These are phyloP conservation scores for Drosophila watanabei DNA, from an alignment of 1,140 invertebrate species.

Conservation along the genomic window DNA sequence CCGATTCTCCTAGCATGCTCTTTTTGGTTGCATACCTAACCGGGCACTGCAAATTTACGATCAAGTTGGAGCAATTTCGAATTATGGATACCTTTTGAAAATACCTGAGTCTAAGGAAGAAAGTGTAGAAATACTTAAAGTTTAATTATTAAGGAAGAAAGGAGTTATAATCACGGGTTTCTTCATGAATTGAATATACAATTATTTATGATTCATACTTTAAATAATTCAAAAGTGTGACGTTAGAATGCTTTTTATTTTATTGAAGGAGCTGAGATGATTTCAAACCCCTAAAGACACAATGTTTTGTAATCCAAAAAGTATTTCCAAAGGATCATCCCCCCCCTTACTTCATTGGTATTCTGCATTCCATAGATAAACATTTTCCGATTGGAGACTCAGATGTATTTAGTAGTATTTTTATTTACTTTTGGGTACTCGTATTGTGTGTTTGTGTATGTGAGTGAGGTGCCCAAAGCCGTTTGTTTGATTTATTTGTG, in stretches of 20 bases:
- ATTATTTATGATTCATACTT: too few species aligned
- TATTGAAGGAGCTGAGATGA: too few species aligned
- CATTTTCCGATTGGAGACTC: slow-evolving; percentile 23
- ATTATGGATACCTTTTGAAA: neutral
- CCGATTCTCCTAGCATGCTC: slow-evolving; percentile 15
- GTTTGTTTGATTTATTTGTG: slow-evolving; percentile 60
- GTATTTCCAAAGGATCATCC: neutral
- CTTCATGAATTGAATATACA: too few species aligned
- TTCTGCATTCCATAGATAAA: slow-evolving; percentile 19
- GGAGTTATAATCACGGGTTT: too few species aligned
- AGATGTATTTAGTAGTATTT: slow-evolving; percentile 49
- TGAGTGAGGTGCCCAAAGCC: slow-evolving; percentile 26
- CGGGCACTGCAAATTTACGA: slow-evolving; percentile 14
- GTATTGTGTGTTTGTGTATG: slow-evolving; percentile 35
- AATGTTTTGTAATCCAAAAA: neutral
- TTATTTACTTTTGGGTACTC: slow-evolving; percentile 50
- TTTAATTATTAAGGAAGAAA: too few species aligned
- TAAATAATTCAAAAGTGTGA: too few species aligned
- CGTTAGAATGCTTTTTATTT: too few species aligned
- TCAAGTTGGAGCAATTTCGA: neutral
- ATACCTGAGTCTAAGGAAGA: neutral
- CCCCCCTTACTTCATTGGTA: neutral
- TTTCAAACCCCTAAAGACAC: too few species aligned
- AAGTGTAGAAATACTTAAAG: too few species aligned
- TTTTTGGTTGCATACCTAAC: slow-evolving; percentile 19